Percentiles rank a stretch among this genome's conserved stretches.
These are phyloP conservation scores for Caradrina kadenii DNA, from an alignment of 2,888 invertebrate genomes.

Conservation along the genomic window DNA sequence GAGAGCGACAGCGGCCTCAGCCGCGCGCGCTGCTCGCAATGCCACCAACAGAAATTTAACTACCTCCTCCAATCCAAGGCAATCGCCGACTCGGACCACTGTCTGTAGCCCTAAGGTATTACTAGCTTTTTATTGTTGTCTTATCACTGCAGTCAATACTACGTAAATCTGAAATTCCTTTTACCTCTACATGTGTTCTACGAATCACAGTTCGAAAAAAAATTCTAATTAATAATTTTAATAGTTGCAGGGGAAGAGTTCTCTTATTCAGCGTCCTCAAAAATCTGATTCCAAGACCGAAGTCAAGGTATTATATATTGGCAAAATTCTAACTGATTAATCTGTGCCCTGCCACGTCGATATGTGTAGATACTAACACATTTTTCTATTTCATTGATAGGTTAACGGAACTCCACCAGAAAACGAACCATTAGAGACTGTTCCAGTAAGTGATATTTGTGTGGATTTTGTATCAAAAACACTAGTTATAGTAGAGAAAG, in stretches of 20 bases:
- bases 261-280: conserved; percentile 45
- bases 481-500: neutral
- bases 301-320: conserved; percentile 52
- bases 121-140: neutral
- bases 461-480: neutral
- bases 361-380: neutral
- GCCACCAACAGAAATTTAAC: conserved; percentile 79
- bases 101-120: conserved; percentile 54
- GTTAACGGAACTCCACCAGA: conserved; percentile 37
- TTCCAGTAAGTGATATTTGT: conserved; percentile 25
- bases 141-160: neutral
- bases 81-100: conserved; percentile 71
- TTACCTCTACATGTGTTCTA: too few relatives aligned
- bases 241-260: conserved; percentile 53
- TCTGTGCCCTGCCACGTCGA: too few relatives aligned
- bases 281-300: conserved; percentile 60
- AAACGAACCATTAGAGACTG: conserved; percentile 45
- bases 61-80: conserved; percentile 60
- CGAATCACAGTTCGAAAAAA: neutral
- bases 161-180: too few relatives aligned
- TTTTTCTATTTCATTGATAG: conserved; percentile 30
- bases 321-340: neutral
- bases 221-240: conserved; percentile 3
- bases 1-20: conserved; percentile 83
- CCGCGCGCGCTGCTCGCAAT: conserved; percentile 84